Evolutionary conservation across 1,140 invertebrate genomes (phyloP), one percentile per base, ranked within the genome.

Genomic region (Rhynchophorus ferrugineus): DNA sequence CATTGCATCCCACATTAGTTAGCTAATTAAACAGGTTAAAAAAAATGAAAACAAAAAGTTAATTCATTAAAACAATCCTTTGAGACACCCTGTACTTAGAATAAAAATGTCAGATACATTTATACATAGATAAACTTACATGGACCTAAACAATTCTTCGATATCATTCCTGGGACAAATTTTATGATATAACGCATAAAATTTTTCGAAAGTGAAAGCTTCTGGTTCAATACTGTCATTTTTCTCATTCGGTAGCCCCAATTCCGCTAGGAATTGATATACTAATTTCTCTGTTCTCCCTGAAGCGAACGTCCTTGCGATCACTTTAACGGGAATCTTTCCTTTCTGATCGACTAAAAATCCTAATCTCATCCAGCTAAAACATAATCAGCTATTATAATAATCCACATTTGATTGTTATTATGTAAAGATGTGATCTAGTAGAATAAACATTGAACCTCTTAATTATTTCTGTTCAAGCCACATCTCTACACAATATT

Each of bases 151-250:
- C 3, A 99, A 74, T 71, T 98, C 95, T 71, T 99, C 95, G 60
- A 99, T 98, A 70, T 99, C 97, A 65, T 96, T 97, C 58, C 97
- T 79, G 6, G 97, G 97, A 71, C 97, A 99, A 61, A 99, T 97
- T 75, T 96, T 98, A 71, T 98, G 95, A 71, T 99, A 99, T 1
- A 99, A 75, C 34, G 89, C 86, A 74, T 98, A 97, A 73, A 99
- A 99, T 68, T 97, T 97, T 56, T 99, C 95, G 71, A 98, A 99
- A 1, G 95, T 98, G 69, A 99, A 99, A 49, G 90, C 86, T 44
- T 83, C 82, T 39, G 85, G 87, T 63, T 98, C 95, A 71, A 99
- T 96, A 22, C 89, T 88, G 69, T 98, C 96, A 65, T 88, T 91
- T 82, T 99, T 99, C 61, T 93, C 95, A 59, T 87, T 89, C 3